Percentiles rank a stretch among this genome's conserved stretches.
These are phyloP conservation scores for Fringilla coelebs DNA, from an alignment of 2,797 vertebrate species.

Conservation along the genomic window DNA sequence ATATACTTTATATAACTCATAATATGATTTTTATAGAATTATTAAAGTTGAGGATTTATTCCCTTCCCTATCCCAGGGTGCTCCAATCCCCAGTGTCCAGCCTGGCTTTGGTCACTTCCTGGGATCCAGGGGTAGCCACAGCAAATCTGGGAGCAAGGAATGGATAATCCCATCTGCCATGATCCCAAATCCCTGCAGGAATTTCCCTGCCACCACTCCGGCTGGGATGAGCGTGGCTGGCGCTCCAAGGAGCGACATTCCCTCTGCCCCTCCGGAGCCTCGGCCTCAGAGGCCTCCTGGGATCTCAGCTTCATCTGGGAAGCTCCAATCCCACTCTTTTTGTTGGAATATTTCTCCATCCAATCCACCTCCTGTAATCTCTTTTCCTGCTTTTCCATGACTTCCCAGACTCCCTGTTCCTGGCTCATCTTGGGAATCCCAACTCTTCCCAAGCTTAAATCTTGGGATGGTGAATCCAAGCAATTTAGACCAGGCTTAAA, in stretches of 20 bases:
- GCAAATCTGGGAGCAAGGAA: background rate
- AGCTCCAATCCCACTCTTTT: background rate
- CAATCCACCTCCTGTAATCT: background rate
- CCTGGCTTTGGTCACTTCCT: background rate
- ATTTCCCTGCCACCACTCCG: background rate
- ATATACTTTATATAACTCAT: background rate
- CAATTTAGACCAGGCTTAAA: background rate
- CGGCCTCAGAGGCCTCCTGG: background rate
- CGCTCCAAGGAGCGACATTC: background rate
- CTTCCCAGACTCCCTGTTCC: background rate
- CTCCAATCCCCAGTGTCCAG: background rate
- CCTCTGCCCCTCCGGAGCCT: fast-evolving
- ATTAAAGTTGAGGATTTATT: background rate
- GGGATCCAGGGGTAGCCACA: background rate
- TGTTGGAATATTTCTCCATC: background rate
- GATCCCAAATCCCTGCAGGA: background rate
- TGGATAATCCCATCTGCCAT: background rate
- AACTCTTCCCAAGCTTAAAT: background rate
- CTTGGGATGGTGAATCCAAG: background rate
- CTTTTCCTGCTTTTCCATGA: background rate
- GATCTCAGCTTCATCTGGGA: background rate
- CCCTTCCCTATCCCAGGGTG: background rate
- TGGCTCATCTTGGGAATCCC: background rate
- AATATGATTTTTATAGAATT: background rate
- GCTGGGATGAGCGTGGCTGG: background rate